Evolutionary conservation across 2,797 vertebrate species (phyloP).

Genomic region (Antrozous pallidus): DNA sequence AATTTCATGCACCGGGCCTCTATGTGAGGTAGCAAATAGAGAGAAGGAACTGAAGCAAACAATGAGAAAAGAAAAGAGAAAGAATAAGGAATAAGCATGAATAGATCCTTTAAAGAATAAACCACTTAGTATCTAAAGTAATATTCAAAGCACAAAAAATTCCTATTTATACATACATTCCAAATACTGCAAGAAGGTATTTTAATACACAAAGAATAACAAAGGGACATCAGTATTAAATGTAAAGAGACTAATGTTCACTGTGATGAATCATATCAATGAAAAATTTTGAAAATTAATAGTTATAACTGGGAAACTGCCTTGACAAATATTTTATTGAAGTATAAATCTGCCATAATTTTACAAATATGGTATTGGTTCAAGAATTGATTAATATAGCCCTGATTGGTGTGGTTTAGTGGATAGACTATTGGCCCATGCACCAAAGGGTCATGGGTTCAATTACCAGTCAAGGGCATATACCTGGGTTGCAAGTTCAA

Average conservation of each 20-base stretch:
- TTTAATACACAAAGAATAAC: background rate
- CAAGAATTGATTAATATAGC: background rate
- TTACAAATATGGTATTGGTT: background rate
- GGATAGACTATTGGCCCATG: no score
- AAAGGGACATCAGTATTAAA: background rate
- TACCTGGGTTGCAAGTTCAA: no score
- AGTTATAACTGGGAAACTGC: background rate
- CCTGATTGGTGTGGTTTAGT: no score
- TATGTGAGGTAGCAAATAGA: background rate
- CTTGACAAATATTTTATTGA: constrained; percentile 15
- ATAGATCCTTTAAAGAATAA: background rate
- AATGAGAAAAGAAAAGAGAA: background rate
- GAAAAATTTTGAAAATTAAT: constrained; percentile 6
- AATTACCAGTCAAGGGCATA: no score
- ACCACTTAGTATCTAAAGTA: background rate
- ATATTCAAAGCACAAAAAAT: background rate
- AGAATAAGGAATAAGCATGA: background rate
- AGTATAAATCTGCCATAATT: background rate
- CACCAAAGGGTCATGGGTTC: no score
- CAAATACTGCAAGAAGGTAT: background rate
- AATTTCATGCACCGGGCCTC: no score
- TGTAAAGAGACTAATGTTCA: background rate
- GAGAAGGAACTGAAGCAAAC: background rate
- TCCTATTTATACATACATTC: background rate
- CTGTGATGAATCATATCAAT: background rate